phyloP scores from a whole-genome alignment of 2,113 vertebrate species.

The Micromys minutus region DNA sequence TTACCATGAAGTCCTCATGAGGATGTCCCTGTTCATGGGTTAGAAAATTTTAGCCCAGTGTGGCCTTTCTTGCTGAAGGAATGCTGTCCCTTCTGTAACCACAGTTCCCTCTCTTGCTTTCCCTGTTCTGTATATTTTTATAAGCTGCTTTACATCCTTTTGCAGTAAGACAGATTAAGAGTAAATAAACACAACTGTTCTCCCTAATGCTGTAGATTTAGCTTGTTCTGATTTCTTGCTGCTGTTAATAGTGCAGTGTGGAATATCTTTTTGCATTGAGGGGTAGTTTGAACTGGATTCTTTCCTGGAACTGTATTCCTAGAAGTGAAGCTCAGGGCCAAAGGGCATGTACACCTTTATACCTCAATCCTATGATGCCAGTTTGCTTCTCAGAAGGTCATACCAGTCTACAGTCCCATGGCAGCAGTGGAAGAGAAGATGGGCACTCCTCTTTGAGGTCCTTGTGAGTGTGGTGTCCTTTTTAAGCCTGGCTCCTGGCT shows the following conservation, averaged over 20 bases:
- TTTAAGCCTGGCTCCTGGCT: background rate
- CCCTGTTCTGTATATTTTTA: slow-evolving; percentile 39
- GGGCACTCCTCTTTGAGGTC: background rate
- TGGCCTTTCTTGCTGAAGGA: background rate
- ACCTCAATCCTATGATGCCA: background rate
- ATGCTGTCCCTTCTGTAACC: background rate
- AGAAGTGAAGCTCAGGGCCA: background rate
- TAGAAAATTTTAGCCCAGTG: background rate
- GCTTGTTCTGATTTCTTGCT: slow-evolving; percentile 1
- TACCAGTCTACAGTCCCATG: background rate
- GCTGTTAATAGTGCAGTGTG: background rate
- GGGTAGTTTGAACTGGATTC: background rate
- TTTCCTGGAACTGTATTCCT: background rate
- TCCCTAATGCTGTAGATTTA: background rate
- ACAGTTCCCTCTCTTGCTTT: background rate
- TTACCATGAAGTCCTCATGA: background rate
- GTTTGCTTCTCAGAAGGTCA: background rate
- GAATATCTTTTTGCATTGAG: background rate
- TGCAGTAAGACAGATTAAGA: slow-evolving; percentile 30
- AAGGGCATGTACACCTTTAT: background rate
- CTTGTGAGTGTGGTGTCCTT: background rate
- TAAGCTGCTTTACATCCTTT: slow-evolving; percentile 57
- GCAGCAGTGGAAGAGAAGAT: background rate
- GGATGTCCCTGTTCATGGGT: background rate
- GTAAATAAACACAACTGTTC: background rate